Evolutionary conservation across 35 echinoderm and acorn worm genomes (phyloP), one percentile per base, ranked within the genome.

Genomic region (Stichopus chloronotus): DNA sequence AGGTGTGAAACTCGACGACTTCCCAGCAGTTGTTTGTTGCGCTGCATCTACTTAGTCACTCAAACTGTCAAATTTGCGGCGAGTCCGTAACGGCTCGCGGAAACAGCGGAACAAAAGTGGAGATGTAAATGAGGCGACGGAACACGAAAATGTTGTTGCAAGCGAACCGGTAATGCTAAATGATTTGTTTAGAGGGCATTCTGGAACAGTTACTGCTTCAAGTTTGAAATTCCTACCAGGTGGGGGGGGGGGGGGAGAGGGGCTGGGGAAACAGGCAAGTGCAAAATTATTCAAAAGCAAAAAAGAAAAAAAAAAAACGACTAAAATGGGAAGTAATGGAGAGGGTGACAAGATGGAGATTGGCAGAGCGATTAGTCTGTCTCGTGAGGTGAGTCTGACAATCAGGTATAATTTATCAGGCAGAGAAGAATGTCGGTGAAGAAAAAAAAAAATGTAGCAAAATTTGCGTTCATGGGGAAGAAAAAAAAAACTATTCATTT

Each of bases 41-140:
- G 5, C 52, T 83, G 80, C 80, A 83, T 83, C 55, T 56, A 83
- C 30, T 55, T 55, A 17, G 52, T 19, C 53, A 55, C 52, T 83
- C 19, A 52, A 16, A 16, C 80, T 83, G 80, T 83, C 80, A 83
- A 55, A 55, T 83, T 83, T 83, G 77, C 52, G 13, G 55, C 52
- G 55, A 83, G 80, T 52, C 25, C 55, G 43, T 83, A 43, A 56
- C 55, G 80, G 55, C 80, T 83, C 55, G n/a, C 7, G 43, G 43
- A 83, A 55, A 43, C 55, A 3, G n/a, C 53, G 13, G 25, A 43
- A 19, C 76, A 78, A 11, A 56, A 55, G 80, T 83, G 25, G 10
- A 55, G 12, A 83, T 83, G 80, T 83, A 83, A 83, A 83, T 83
- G 52, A 83, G 80, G 80, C 17, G 55, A 83, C 9, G 55, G 80